Evolutionary conservation across 2,113 vertebrate species (phyloP), one percentile per base, ranked within the genome.

Genomic region (Eudorcas thomsonii): DNA sequence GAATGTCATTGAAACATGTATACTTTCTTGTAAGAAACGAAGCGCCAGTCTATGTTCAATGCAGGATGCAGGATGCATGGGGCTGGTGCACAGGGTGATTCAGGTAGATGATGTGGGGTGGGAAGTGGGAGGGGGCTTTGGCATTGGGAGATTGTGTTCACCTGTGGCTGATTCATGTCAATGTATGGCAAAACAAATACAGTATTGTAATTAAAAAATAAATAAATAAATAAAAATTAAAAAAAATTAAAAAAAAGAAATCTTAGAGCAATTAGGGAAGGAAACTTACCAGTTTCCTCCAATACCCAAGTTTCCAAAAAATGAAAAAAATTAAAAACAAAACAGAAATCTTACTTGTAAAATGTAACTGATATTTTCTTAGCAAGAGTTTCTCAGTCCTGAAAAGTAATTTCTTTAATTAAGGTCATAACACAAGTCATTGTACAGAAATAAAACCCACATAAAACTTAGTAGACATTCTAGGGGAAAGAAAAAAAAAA

Each of bases 381-480:
- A 30, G 28, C 83, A 62, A 45, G 77, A 93, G 83, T 45, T 26
- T 28, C 91, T 30, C 13, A 17, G 7, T 39, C 39, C 54, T 19
- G 23, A 90, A 88, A 96, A 62, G 28, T 78, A 77, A 88, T 60
- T 92, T 94, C 48, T 96, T 95, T 77, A 77, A 81, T 86, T 82
- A 91, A 60, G 43, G 64, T 95, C 57, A 97, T 64, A 82, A 88
- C 89, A 97, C 4, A 39, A 90, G 87, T 86, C 87, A 96, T 14
- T 2, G 15, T 55, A 87, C 36, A 88, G 59, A 97, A 95, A 95
- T 83, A 71, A 92, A 94, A 97, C 71, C 81, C 90, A 93, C 96
- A 94, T 71, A 84, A 96, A 96, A 97, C 60, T 78, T 94, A 48
- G 78, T 92, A 71, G 92, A 94, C 93, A 85, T 96, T 87, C 67